phyloP scores from a whole-genome alignment of 1,140 invertebrate species.

The Periplaneta americana region DNA sequence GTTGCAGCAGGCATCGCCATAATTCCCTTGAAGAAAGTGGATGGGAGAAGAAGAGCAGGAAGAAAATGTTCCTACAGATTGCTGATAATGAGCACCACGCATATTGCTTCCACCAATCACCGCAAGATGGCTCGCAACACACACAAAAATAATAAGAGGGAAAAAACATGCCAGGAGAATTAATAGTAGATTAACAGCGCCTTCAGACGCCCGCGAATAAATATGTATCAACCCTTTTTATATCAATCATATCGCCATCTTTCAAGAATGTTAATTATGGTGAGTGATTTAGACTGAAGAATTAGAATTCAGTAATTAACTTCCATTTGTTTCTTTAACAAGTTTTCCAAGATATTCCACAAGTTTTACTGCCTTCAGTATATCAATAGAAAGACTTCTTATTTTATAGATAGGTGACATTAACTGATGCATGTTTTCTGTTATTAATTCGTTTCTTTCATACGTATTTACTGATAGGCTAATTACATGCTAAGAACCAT shows the following conservation, averaged over 20 bases:
- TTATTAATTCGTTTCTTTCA: no score
- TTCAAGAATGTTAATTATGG: neutral
- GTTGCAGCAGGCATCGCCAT: constrained; percentile 7
- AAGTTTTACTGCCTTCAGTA: no score
- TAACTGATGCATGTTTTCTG: no score
- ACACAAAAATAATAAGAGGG: constrained; percentile 3
- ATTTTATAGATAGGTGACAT: no score
- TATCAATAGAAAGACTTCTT: no score
- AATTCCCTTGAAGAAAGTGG: constrained; percentile 5
- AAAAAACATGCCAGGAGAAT: neutral
- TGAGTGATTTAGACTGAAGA: neutral
- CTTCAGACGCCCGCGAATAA: neutral
- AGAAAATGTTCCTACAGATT: constrained; percentile 2
- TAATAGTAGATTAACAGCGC: constrained; percentile 3
- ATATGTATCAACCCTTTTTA: neutral
- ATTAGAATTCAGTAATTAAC: neutral
- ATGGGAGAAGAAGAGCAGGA: neutral
- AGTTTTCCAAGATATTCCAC: no score
- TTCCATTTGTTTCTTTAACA: neutral
- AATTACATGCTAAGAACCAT: no score
- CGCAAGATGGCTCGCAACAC: neutral
- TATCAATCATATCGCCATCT: neutral
- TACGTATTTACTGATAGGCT: no score
- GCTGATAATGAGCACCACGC: constrained; percentile 8
- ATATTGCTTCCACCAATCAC: constrained; percentile 11